Percentiles rank a stretch among this genome's conserved stretches.
These are phyloP conservation scores for Euthynnus affinis DNA, from an alignment of 2,797 vertebrate species.

Conservation along the genomic window DNA sequence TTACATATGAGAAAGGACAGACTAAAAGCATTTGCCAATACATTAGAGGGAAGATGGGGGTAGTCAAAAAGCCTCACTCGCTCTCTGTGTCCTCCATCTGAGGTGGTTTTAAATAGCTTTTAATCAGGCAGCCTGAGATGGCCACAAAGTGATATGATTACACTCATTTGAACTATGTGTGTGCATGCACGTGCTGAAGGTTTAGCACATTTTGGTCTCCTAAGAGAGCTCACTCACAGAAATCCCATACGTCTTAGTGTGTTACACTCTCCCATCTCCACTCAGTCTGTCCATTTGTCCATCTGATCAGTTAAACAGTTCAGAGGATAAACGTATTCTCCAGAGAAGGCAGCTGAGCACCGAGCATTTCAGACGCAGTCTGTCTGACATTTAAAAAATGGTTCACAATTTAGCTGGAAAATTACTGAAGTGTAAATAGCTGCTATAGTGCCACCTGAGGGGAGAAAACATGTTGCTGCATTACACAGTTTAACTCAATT, in stretches of 20 bases:
- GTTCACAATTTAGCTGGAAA: constrained; percentile 28
- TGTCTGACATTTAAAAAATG: constrained; percentile 33
- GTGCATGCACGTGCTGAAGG: background rate
- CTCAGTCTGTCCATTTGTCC: constrained; percentile 3
- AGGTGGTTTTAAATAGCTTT: constrained; percentile 48
- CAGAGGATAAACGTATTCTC: constrained; percentile 26
- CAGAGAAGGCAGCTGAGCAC: constrained; percentile 30
- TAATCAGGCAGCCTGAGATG: constrained; percentile 42
- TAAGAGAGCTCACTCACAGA: constrained; percentile 18
- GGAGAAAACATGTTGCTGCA: constrained; percentile 12
- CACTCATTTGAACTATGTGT: constrained; percentile 28
- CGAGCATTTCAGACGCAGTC: constrained; percentile 13
- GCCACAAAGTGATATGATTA: constrained; percentile 52
- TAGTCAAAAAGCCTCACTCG: constrained; percentile 14
- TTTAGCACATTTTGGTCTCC: constrained; percentile 25
- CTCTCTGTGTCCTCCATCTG: constrained; percentile 14
- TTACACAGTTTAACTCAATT: constrained; percentile 5
- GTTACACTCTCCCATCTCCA: background rate
- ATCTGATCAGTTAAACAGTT: constrained; percentile 30
- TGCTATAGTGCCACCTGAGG: constrained; percentile 19
- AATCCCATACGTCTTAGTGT: constrained; percentile 5
- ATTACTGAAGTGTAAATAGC: constrained; percentile 40
- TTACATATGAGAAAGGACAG: constrained; percentile 48
- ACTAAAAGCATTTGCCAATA: constrained; percentile 59
- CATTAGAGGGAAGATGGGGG: constrained; percentile 30